These are phyloP conservation scores for Platynereis dumerilii DNA, from an alignment of 2,888 invertebrate species.

Conservation along the genomic window DNA sequence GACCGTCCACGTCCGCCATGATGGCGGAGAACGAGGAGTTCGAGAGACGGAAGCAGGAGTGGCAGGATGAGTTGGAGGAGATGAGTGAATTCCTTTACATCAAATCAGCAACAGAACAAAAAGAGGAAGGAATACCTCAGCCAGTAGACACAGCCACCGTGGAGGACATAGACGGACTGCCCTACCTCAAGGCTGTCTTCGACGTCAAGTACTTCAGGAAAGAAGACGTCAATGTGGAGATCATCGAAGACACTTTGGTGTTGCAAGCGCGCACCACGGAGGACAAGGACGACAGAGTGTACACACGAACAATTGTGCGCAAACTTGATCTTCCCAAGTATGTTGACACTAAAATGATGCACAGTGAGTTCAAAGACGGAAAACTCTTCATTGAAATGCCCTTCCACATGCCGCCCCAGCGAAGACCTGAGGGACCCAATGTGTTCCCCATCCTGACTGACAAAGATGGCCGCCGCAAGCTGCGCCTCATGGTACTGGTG, in stretches of 20 bases:
- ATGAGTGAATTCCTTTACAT: slow-evolving; percentile 42
- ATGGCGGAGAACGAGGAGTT: slow-evolving; percentile 35
- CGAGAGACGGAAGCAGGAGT: slow-evolving; percentile 38
- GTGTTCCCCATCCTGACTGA: slow-evolving; percentile 38
- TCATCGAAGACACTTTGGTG: slow-evolving; percentile 13
- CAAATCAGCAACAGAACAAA: slow-evolving; percentile 41
- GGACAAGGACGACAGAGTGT: slow-evolving; percentile 36
- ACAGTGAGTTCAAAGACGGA: slow-evolving; percentile 33
- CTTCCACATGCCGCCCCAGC: slow-evolving; percentile 40
- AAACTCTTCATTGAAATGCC: slow-evolving; percentile 41
- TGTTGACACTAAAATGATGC: slow-evolving; percentile 40
- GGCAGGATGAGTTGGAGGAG: slow-evolving; percentile 42
- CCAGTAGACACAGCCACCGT: slow-evolving; percentile 44
- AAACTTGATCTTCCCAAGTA: slow-evolving; percentile 37
- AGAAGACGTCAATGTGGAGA: slow-evolving; percentile 33
- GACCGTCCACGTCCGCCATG: slow-evolving; percentile 9
- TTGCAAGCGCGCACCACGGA: slow-evolving; percentile 16
- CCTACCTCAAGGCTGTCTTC: slow-evolving; percentile 40
- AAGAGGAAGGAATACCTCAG: slow-evolving; percentile 37
- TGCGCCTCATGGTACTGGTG: slow-evolving; percentile 33
- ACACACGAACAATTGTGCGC: slow-evolving; percentile 40
- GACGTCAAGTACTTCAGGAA: slow-evolving; percentile 40
- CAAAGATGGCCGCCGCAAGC: slow-evolving; percentile 33
- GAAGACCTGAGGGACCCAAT: slow-evolving; percentile 35
- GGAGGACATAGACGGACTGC: slow-evolving; percentile 40